Base-by-base conservation (phyloP, 1,140 invertebrate genomes). In the Acromyrmex heyeri region DNA sequence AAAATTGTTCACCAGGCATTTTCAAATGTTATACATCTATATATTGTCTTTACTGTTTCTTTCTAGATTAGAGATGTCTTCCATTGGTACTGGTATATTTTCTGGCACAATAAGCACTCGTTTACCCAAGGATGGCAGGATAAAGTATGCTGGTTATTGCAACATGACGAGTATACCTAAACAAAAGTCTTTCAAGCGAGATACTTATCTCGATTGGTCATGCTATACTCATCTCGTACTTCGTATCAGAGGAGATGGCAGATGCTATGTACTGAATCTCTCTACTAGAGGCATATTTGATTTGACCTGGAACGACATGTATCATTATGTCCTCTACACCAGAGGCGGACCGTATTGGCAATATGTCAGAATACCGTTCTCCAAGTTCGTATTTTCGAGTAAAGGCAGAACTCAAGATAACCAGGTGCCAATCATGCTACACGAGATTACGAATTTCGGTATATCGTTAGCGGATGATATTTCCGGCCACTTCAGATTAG, bases 261-360 rank as follows among this genome's bases (percentile, higher is more conserved):
- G 99, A 73, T 96, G 96, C 7, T 99, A 99, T 93, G 93, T 97
- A 86, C 92, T 99, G 24, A 98, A 98, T 94, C 94, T 99, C 69
- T 95, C 96, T 57, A 96, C 96, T 0, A 96, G 96, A 87, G 97
- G 97, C 16, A 96, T 96, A 75, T 97, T 96, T 91, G 98, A 99
- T 94, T 93, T 99, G 12, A 95, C 95, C 16, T 99, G 97, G 97
- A 97, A 98, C 93, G 98, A 99, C 95, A 96, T 97, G 21, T 98
- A 97, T 93, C 96, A 97, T 90, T 99, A 97, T 95, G 96, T 97
- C 0, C 92, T 99, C 0, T 98, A 97, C 93, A 99, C 99, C 0
- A 96, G 98, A 95, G 99, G 99, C 64, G 99, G 99, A 0, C 99
- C 99, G 10, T 99, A 99, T 93, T 99, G 99, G 99, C 99, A 99